Base-by-base conservation (phyloP, 2,888 invertebrate species). In the Oasisia sp. region DNA sequence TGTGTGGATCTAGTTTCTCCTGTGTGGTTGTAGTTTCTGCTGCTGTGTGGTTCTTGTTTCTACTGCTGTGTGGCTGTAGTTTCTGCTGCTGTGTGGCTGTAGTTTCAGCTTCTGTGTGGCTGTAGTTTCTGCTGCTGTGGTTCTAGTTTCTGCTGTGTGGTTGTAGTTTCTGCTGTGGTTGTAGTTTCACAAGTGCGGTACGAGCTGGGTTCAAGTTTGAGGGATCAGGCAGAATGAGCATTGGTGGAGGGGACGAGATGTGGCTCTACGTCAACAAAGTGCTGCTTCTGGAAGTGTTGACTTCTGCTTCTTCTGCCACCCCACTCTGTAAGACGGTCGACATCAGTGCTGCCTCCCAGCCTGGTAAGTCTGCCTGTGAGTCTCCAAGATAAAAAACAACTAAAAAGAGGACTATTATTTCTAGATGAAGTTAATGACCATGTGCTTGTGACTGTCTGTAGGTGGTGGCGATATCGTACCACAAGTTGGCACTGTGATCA, bases 211-310 rank as follows among this genome's bases (percentile, higher is more conserved):
- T 95, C 92, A 92, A 94, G 91, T 95, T 93, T 93, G 91, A 94
- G 27, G 95, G 95, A 0, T 93, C 93, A 14, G 95, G 94, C 91
- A 93, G 92, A 2, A 94, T 95, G 12, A 94, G 94, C 7, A 91
- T 95, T 8, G 95, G 94, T 14, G 95, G 95, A 1, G 95, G 95
- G 12, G 95, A 95, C 32, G 95, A 95, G 45, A 91, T 95, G 92
- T 95, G 95, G 95, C 93, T 95, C n/a, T 95, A 94, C 92, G 94
- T 95, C 44, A 95, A 95, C 92, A 94, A 94, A 91, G 93, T 94
- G 38, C 91, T 94, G 27, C 93, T 95, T 4, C 91, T 95, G n/a
- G 94, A 95, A 92, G 93, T 94, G n/a, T 91, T 94, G 19, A 91
- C 94, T 9, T 9, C 32, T 11, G 5, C 56, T 0, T 11, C 92